Percentiles rank a stretch among this genome's conserved stretches.
phyloP scores from a whole-genome alignment of 2,113 vertebrate genomes.

The Chlamydotis undulata region DNA sequence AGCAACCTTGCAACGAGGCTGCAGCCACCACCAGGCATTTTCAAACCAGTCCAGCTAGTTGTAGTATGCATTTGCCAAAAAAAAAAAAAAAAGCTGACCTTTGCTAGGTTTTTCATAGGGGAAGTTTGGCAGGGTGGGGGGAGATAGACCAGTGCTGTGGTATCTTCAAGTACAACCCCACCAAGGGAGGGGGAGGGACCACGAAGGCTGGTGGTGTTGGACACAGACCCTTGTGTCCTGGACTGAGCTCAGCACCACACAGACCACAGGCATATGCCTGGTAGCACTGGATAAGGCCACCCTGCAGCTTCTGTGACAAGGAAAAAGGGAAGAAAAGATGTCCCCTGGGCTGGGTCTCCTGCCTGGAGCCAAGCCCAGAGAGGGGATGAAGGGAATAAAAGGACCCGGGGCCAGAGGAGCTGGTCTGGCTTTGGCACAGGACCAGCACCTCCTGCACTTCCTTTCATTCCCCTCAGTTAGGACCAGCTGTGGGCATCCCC shows the following conservation, averaged over 20 bases:
- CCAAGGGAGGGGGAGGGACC: neutral
- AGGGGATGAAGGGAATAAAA: neutral
- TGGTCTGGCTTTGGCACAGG: neutral
- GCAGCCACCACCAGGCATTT: neutral
- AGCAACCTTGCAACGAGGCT: neutral
- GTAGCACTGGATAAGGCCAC: neutral
- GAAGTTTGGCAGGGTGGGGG: neutral
- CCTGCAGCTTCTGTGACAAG: neutral
- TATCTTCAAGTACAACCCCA: neutral
- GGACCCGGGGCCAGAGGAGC: neutral
- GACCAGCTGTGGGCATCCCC: neutral
- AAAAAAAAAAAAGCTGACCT: neutral
- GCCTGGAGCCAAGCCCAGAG: neutral
- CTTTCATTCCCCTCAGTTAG: neutral
- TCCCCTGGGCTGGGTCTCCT: neutral
- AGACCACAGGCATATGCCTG: neutral
- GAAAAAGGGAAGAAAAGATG: neutral
- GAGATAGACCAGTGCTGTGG: accelerated
- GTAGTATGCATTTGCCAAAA: neutral
- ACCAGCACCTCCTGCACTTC: neutral
- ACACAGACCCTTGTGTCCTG: neutral
- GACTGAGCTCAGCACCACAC: neutral
- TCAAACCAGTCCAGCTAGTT: slow-evolving; percentile 11
- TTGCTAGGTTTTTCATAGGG: neutral
- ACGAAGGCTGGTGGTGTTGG: neutral